A percentile compares a stretch with the other conserved stretches of the same genome.
Conservation (phyloP, 2,113 vertebrate species). For the Lasiurus borealis region DNA sequence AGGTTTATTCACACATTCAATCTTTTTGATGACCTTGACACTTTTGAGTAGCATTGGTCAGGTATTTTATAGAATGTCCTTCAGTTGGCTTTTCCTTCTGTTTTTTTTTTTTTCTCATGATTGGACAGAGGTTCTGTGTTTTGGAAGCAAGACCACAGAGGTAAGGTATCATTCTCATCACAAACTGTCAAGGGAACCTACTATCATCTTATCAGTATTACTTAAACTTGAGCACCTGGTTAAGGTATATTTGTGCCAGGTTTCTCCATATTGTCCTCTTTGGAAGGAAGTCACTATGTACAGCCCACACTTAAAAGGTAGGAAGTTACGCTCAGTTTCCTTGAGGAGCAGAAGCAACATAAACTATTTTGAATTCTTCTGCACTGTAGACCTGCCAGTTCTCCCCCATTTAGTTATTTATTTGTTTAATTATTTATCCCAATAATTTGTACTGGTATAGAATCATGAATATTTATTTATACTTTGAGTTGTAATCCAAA, state of each 20-base stretch:
- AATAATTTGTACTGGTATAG: not conserved
- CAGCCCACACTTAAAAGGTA: not conserved
- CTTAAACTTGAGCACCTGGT: not conserved
- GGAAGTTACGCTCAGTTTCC: too few species aligned
- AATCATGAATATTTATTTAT: not conserved
- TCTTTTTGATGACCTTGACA: not conserved
- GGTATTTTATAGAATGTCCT: not conserved
- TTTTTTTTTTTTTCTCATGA: not conserved
- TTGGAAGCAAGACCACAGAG: not conserved
- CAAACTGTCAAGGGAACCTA: not conserved
- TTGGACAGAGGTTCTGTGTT: not conserved
- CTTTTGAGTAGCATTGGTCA: not conserved
- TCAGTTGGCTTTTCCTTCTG: not conserved
- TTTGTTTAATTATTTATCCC: not conserved
- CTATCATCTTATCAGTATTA: not conserved
- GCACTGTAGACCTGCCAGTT: not conserved
- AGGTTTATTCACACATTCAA: not conserved
- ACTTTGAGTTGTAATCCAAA: not conserved
- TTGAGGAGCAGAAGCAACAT: not conserved
- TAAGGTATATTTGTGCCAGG: not conserved
- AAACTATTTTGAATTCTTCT: conserved; percentile 29
- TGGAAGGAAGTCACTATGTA: not conserved
- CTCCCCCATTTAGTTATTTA: not conserved
- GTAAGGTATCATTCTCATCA: not conserved
- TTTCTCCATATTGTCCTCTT: not conserved